phyloP scores from a whole-genome alignment of 2,113 vertebrate genomes.

The Albula glossodonta region DNA sequence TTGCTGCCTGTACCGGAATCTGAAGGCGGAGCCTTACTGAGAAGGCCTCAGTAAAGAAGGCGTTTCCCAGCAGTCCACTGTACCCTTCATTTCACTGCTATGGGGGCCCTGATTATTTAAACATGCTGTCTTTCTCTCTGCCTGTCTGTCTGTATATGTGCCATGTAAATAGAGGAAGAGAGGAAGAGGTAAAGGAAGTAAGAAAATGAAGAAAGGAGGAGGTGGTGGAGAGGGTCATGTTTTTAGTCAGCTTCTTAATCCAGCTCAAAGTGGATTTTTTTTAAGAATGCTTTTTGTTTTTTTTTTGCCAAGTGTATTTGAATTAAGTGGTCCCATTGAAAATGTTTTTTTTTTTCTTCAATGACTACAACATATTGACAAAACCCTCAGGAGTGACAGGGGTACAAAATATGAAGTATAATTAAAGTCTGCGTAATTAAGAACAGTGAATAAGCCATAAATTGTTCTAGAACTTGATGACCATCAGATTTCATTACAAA shows the following conservation, averaged over 20 bases:
- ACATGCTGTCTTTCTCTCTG: neutral
- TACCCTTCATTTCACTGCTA: neutral
- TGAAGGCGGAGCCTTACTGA: conserved; percentile 89
- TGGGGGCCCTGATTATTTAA: conserved; percentile 2
- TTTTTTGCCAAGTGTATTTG: neutral
- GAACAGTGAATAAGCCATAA: neutral
- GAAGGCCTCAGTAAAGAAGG: neutral
- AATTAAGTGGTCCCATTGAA: neutral
- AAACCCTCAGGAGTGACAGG: neutral
- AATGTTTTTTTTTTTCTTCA: neutral
- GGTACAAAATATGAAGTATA: neutral
- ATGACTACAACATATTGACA: neutral
- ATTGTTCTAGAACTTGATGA: neutral
- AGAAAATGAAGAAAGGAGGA: neutral
- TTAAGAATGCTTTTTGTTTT: neutral
- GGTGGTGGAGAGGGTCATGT: neutral
- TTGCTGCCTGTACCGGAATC: conserved; percentile 88
- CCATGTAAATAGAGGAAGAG: neutral
- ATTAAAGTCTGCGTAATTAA: neutral
- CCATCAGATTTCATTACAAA: neutral
- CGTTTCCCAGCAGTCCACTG: neutral
- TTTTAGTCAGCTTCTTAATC: neutral
- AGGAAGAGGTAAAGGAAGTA: neutral
- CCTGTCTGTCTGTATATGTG: conserved; percentile 20
- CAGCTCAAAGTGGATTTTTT: neutral